Percentiles rank a stretch among this genome's conserved stretches.
phyloP scores from a whole-genome alignment of 2,113 vertebrate species.

The Microtus ochrogaster region DNA sequence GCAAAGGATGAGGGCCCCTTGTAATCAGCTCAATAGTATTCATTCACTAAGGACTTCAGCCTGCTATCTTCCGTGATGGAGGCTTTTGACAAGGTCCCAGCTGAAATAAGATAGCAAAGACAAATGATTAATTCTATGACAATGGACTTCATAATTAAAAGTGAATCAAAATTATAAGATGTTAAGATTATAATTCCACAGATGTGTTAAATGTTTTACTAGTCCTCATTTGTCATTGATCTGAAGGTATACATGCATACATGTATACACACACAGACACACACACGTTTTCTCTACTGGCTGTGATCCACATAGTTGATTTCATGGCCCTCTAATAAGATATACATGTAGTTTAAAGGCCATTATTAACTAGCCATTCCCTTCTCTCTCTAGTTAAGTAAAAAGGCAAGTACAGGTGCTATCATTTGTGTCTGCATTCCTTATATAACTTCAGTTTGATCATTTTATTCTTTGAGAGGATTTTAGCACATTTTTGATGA shows the following conservation, averaged over 20 bases:
- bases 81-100: constrained; percentile 3
- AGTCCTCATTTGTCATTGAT: not conserved
- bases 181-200: not conserved
- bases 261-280: too few species aligned
- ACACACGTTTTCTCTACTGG: not conserved
- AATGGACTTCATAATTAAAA: not conserved
- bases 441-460: not conserved
- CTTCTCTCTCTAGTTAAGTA: not conserved
- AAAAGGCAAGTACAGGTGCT: not conserved
- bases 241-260: not conserved
- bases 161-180: constrained; percentile 19
- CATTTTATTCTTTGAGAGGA: constrained; percentile 41
- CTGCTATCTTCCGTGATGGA: not conserved
- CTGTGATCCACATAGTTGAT: not conserved
- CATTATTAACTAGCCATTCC: not conserved
- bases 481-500: not conserved
- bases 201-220: not conserved
- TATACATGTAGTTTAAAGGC: not conserved
- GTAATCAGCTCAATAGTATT: constrained; percentile 18
- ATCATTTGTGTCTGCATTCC: not conserved
- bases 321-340: not conserved
- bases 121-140: not conserved
- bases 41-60: not conserved
- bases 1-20: not conserved
- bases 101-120: not conserved